phyloP scores from a whole-genome alignment of 2,113 vertebrate genomes.

The Oncorhynchus mykiss region DNA sequence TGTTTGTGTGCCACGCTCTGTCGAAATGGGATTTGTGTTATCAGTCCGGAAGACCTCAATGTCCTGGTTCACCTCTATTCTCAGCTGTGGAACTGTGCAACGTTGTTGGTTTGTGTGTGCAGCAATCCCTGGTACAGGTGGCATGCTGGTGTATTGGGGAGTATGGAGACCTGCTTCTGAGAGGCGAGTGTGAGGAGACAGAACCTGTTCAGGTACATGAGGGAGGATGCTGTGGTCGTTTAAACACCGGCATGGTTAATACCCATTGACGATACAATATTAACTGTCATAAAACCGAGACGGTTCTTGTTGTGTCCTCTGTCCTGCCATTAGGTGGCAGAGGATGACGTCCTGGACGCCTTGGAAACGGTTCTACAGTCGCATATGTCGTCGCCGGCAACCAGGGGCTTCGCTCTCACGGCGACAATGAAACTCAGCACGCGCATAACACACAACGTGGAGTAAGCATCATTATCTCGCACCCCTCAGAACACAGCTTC shows the following conservation, averaged over 20 bases:
- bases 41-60: background rate
- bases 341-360: conserved; percentile 80
- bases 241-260: background rate
- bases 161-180: conserved; percentile 84
- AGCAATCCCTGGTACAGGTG: conserved; percentile 89
- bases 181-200: conserved; percentile 77
- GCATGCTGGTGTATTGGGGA: conserved; percentile 90
- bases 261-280: background rate
- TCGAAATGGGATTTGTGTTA: background rate
- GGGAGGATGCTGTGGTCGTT: background rate
- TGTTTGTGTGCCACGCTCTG: background rate
- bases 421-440: conserved; percentile 92
- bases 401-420: conserved; percentile 84
- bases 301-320: background rate
- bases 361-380: conserved; percentile 86
- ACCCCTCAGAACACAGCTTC: background rate
- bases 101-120: conserved; percentile 10
- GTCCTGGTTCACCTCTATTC: too few species aligned
- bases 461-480: conserved; percentile 56
- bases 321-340: conserved; percentile 71
- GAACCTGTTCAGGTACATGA: conserved; percentile 73
- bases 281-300: background rate
- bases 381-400: conserved; percentile 83
- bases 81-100: too few species aligned
- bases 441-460: conserved; percentile 77